phyloP scores from a whole-genome alignment of 2,113 vertebrate genomes.

The Halichoerus grypus region DNA sequence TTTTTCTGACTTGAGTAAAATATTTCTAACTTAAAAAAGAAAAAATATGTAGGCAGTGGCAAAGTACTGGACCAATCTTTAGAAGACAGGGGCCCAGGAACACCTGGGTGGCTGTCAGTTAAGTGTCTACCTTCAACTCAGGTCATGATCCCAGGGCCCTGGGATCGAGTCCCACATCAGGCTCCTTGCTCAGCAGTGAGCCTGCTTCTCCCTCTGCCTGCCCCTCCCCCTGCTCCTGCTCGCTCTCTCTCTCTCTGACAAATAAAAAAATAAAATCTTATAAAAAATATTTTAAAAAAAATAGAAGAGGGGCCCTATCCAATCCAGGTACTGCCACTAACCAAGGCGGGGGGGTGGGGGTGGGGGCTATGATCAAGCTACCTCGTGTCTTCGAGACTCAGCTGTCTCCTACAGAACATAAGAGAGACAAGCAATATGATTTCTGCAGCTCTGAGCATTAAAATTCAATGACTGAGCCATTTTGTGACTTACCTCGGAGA shows the following conservation, averaged over 20 bases:
- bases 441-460: neutral
- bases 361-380: neutral
- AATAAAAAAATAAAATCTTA: neutral
- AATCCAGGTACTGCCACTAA: neutral
- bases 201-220: neutral
- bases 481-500: slow-evolving; percentile 92
- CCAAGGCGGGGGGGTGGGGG: neutral
- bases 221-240: neutral
- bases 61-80: neutral
- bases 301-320: neutral
- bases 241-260: neutral
- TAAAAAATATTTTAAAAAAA: neutral
- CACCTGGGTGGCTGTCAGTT: neutral
- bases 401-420: fast-evolving
- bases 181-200: neutral
- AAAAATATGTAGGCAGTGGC: neutral
- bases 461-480: fast-evolving
- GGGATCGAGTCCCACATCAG: neutral
- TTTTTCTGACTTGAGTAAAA: neutral
- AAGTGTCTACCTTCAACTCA: neutral
- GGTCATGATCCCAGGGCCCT: neutral
- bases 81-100: neutral
- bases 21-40: neutral
- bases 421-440: neutral
- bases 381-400: neutral